Percentiles rank a stretch among this genome's conserved stretches.
Conservation (phyloP, 1,140 invertebrate genomes). For the Bombus cullumanus region DNA sequence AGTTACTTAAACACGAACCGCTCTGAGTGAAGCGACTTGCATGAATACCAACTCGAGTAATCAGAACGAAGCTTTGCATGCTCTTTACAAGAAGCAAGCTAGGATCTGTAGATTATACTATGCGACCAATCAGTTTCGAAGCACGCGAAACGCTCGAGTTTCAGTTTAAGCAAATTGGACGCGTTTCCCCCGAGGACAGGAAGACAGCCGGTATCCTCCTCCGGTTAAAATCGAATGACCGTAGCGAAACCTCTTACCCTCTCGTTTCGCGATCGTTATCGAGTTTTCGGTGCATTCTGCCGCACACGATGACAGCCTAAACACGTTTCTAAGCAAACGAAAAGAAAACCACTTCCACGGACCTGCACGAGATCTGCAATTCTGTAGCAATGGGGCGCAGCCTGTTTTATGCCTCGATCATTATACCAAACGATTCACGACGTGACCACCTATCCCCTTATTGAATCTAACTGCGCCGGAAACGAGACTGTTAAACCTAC, state of each 20-base stretch:
- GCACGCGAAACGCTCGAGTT: constrained; percentile 9
- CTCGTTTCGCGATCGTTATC: constrained; percentile 20
- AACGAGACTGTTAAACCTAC: constrained; percentile 15
- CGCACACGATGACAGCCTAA: constrained; percentile 20
- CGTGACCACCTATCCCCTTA: constrained; percentile 36
- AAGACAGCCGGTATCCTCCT: not conserved
- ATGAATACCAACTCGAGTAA: not conserved
- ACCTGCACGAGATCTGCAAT: constrained; percentile 8
- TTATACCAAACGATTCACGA: constrained; percentile 12
- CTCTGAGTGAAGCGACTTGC: not conserved
- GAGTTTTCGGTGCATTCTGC: constrained; percentile 32
- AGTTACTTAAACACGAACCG: not conserved
- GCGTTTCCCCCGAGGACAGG: not conserved
- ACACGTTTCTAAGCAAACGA: constrained; percentile 21
- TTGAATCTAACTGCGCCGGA: constrained; percentile 55
- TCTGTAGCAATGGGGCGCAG: not conserved
- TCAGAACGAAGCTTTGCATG: not conserved
- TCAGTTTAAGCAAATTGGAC: not conserved
- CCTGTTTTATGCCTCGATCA: constrained; percentile 1
- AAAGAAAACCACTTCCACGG: constrained; percentile 7
- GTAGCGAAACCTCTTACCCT: not conserved
- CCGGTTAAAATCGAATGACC: not conserved
- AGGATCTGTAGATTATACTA: constrained; percentile 12
- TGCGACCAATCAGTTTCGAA: not conserved
- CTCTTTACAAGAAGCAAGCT: not conserved